phyloP scores from a whole-genome alignment of 2,113 vertebrate genomes.

The Cochlearius cochlearius region DNA sequence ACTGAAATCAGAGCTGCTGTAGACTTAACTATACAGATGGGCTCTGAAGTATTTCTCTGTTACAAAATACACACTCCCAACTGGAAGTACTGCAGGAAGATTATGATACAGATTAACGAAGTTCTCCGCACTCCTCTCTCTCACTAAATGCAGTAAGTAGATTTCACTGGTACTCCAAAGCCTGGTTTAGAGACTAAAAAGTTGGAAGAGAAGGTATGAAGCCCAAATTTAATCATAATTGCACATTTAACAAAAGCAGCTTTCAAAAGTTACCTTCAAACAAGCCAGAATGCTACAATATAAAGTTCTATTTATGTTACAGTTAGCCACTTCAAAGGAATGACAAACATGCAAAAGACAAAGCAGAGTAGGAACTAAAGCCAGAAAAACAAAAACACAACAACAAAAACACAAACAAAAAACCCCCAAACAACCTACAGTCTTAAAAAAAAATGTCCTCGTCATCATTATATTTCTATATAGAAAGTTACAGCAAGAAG shows the following conservation, averaged over 20 bases:
- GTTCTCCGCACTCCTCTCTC: neutral
- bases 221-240: neutral
- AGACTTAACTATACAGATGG: neutral
- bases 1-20: neutral
- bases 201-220: neutral
- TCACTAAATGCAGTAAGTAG: neutral
- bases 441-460: neutral
- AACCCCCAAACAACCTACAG: neutral
- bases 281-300: neutral
- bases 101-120: neutral
- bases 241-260: neutral
- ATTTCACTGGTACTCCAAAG: neutral
- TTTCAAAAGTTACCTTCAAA: neutral
- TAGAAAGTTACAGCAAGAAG: constrained; percentile 13
- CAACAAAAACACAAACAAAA: neutral
- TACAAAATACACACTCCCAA: neutral
- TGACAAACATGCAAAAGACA: neutral
- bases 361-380: neutral
- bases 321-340: neutral
- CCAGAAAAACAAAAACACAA: neutral
- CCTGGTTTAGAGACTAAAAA: neutral
- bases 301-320: neutral
- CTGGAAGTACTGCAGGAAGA: neutral
- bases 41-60: neutral
- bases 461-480: neutral